Evolutionary conservation across 2,797 vertebrate genomes (phyloP), one percentile per base, ranked within the genome.

Genomic region (Taeniopygia guttata): DNA sequence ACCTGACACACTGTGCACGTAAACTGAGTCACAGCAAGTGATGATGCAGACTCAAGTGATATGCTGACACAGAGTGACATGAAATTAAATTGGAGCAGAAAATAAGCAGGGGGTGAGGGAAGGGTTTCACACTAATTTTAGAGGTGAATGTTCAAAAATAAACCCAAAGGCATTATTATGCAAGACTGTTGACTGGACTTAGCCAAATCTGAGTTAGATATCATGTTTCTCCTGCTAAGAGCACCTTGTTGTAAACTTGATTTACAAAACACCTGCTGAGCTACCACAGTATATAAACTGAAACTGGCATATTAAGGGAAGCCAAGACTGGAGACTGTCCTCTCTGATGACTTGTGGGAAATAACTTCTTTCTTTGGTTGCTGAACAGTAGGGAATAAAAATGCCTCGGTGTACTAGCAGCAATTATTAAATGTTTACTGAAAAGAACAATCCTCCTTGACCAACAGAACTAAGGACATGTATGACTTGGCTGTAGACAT

Each of bases 131-230:
- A n/a, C 18, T 30, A 10, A 60, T 36, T 83, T 72, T 59, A 83
- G 11, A 75, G n/a, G 4, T 62, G 16, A 72, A 55, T 32, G 9
- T n/a, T 23, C 23, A 32, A 84, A 46, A n/a, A 51, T 12, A 9
- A 6, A 17, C 12, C 2, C 1, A 1, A 63, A 67, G 4, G 5
- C 2, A 11, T 27, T 60, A 20, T 45, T 51, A 11, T 5, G 4
- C 16, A 69, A 68, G 21, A 38, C 27, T 51, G 9, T 9, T 1
- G 1, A 80, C 25, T 23, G 32, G 9, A 51, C 34, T 27, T 11
- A 38, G 21, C 16, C 11, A 18, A 51, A 54, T 9, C 15, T 60
- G 30, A 34, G 14, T 13, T 42, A 32, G 26, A 18, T 23, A 29
- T 9, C 5, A 5, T 4, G 16, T 68, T 59, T 55, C 23, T 84